Base-by-base conservation (phyloP, 2,113 vertebrate genomes). In the Herpailurus yagouaroundi region DNA sequence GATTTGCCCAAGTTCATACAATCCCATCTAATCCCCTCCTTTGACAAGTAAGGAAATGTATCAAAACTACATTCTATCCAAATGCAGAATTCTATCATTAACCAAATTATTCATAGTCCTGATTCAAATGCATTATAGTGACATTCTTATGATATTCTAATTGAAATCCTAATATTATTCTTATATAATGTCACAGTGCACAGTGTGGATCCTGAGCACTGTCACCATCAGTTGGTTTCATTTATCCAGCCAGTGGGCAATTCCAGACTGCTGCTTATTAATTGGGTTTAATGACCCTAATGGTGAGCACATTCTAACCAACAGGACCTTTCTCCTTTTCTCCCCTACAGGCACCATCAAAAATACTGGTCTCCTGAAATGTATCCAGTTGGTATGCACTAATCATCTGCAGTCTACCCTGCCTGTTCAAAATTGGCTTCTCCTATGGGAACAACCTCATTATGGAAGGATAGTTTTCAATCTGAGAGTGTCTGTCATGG, bases 31-130 rank as follows among this genome's bases (percentile, higher is more conserved):
- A 48, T 45, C 14, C 21, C 33, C 16, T 91, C 25, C 7, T 68
- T 93, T 84, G 38, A 79, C 36, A 93, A 27, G 73, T 9, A 31
- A 95, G 50, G 50, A 69, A 97, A 89, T 66, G 12, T 50, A 31
- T 84, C 82, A 84, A 80, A 91, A 71, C 29, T 64, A 77, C 15
- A 60, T 80, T 85, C 36, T n/a, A 80, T 52, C 1, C 38, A 73
- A 89, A 94, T 9, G 48, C 19, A 83, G 68, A 79, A 92, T 90
- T 94, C 96, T 45, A 82, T 55, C 19, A 74, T 21, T 87, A 87
- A 95, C 48, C 41, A 55, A 95, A 76, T 63, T 31, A 79, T 9
- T 95, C 25, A 60, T 11, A 52, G 25, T 92, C 83, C 66, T 76
- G 41, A 71, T 86, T 71, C 18, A n/a, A 83, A 91, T 18, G 55